Conservation (phyloP, 2,888 invertebrate species). For the Tetramorium bicarinatum region DNA sequence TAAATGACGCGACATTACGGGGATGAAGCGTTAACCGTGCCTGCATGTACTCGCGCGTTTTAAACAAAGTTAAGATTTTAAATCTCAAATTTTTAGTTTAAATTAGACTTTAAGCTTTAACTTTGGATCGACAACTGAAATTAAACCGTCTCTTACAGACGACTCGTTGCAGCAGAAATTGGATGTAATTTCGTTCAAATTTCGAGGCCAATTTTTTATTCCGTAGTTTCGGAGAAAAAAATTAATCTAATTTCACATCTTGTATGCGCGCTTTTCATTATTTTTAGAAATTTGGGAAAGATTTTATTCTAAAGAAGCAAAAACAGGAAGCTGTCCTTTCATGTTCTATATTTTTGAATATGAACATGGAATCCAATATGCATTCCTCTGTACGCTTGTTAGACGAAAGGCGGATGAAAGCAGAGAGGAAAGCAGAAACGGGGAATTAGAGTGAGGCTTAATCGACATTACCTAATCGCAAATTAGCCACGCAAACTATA, state of each 20-base stretch:
- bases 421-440: conserved; percentile 1
- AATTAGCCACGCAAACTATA: conserved; percentile 75
- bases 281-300: not conserved
- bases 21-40: too few relatives aligned
- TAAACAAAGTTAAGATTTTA: not conserved
- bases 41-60: too few relatives aligned
- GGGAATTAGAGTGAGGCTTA: not conserved
- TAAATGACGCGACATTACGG: not conserved
- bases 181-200: not conserved
- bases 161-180: not conserved
- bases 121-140: not conserved
- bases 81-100: not conserved
- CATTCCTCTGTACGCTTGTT: not conserved
- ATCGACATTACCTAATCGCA: conserved; percentile 78
- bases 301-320: not conserved
- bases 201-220: not conserved
- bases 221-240: not conserved
- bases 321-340: not conserved
- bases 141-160: not conserved
- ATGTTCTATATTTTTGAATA: not conserved
- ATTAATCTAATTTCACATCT: not conserved
- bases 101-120: not conserved
- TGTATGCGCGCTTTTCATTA: not conserved
- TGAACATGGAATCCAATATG: not conserved
- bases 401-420: not conserved